Conservation (phyloP, 2,797 vertebrate species). For the Carcharodon carcharias region DNA sequence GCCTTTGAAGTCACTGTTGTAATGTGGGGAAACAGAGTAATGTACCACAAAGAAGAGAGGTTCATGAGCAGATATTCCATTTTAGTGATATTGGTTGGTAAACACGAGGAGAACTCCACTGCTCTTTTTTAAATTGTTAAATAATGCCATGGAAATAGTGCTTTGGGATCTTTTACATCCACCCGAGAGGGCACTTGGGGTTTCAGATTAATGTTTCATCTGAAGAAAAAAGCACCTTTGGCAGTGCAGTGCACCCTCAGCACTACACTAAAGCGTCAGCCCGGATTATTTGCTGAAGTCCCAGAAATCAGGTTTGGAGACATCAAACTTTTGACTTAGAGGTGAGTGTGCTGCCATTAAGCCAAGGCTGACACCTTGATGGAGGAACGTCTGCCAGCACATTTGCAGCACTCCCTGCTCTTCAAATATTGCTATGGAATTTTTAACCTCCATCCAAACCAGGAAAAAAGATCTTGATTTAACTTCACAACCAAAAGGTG, state of each 20-base stretch:
- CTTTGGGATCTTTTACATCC: background rate
- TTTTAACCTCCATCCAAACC: background rate
- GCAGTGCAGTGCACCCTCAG: background rate
- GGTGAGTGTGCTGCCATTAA: background rate
- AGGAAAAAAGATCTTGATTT: background rate
- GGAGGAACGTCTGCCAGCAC: background rate
- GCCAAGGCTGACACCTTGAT: background rate
- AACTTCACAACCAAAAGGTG: background rate
- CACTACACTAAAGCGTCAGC: background rate
- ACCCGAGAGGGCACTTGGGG: background rate
- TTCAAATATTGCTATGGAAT: background rate
- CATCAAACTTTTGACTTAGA: background rate
- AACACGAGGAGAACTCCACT: background rate
- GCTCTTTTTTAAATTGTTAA: background rate
- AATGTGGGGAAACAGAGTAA: background rate
- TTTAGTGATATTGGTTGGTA: background rate
- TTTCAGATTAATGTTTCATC: background rate
- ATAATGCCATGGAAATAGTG: background rate
- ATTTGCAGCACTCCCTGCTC: background rate
- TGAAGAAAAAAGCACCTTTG: background rate
- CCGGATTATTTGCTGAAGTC: background rate
- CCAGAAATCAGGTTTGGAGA: background rate
- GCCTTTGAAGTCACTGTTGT: background rate
- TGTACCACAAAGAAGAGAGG: background rate
- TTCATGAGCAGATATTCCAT: background rate